Evolutionary conservation across 2,113 vertebrate genomes (phyloP), one percentile per base, ranked within the genome.

Genomic region (Paradoxurus hermaphroditus): DNA sequence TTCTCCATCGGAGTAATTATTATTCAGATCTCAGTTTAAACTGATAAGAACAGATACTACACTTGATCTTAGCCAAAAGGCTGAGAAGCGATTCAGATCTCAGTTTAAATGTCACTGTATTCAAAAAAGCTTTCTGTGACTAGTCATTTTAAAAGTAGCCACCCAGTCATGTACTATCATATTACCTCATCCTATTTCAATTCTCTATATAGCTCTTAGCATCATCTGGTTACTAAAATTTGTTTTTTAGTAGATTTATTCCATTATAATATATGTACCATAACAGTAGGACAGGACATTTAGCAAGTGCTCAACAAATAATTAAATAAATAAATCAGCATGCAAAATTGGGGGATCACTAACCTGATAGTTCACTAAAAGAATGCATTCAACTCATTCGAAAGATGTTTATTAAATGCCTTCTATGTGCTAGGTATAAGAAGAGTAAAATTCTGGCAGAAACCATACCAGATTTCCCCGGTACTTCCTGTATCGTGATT

Each of bases 1-100:
- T 63, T 46, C 12, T 21, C 25, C 59, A 19, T 46, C 12, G n/a
- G 12, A 86, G 23, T 63, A 25, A 29, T 91, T 73, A 88, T 65
- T 63, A 70, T 79, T 90, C 77, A 97, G 77, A 46, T 84, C 16
- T 88, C 70, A 63, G 81, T 51, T 90, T 96, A 96, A 83, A 95
- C n/a, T n/a, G n/a, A n/a, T n/a, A n/a, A n/a, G n/a, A n/a, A n/a
- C n/a, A n/a, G n/a, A n/a, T n/a, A n/a, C n/a, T n/a, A n/a, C n/a
- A n/a, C n/a, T n/a, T n/a, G n/a, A n/a, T n/a, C n/a, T n/a, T n/a
- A n/a, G n/a, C n/a, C n/a, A n/a, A n/a, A n/a, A n/a, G n/a, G n/a
- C n/a, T n/a, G n/a, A n/a, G n/a, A n/a, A n/a, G n/a, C n/a, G n/a
- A 90, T 70, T 96, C 77, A 97, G 77, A 46, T 84, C 16, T 88